Base-by-base conservation (phyloP, 2,113 vertebrate genomes). In the Chloroceryle aenea region DNA sequence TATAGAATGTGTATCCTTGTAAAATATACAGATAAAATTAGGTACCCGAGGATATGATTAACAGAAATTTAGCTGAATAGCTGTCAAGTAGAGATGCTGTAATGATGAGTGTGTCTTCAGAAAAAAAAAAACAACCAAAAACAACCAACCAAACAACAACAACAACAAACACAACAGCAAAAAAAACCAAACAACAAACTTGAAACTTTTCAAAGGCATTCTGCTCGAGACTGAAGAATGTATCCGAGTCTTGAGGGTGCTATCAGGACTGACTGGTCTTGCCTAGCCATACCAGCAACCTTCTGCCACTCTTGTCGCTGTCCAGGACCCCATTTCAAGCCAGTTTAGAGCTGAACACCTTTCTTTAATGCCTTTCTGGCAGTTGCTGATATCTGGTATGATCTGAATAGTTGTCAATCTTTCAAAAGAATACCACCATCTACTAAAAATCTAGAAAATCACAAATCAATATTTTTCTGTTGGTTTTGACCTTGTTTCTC, bases 281-380 rank as follows among this genome's bases (percentile, higher is more conserved):
- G 36, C 6, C 38, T 14, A 76, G 32, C 4, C 25, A 22, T 22
- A 10, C 7, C 29, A 47, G 22, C 1, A 3, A 1, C 6, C 9
- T 66, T 55, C 11, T 5, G 6, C 4, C 10, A 15, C 27, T 32
- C 10, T 55, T 16, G 23, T 14, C 40, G 40, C 11, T 25, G 25
- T 18, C 7, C 17, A 32, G 10, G 12, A 32, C 5, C 7, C 7
- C 25, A 32, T 55, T 68, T 62, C 22, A 63, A 10, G 6, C 7
- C 34, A 62, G 8, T 1, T 17, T 69, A 26, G 7, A 18, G 5
- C 55, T 69, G 4, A 58, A 53, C 6, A 73, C 9, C 10, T 76
- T 74, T 80, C 36, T 63, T n/a, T n/a, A n/a, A n/a, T n/a, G n/a
- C n/a, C n/a, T n/a, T 74, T 80, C 36, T 63, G 58, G 43, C 14